Base-by-base conservation (phyloP, 2,888 invertebrate genomes). In the Gordius sp. region DNA sequence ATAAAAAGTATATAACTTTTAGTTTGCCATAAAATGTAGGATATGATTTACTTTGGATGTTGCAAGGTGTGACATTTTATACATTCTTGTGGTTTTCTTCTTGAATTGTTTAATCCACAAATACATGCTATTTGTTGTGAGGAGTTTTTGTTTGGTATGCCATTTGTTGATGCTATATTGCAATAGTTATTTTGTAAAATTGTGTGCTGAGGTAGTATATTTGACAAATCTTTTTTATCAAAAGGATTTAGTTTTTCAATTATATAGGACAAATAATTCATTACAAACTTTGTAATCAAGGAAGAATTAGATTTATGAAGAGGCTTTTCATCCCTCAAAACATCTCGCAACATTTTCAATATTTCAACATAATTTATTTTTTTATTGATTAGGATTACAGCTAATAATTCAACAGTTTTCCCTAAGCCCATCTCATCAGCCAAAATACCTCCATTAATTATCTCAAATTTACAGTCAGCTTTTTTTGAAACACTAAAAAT, bases 371-470 rank as follows among this genome's bases (percentile, higher is more conserved):
- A 23, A 28, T 63, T 61, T 13, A 60, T 59, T 26, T 69, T 63
- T 2, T 68, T 73, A 66, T 79, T 72, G 1, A 72, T 66, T 56
- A 80, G 66, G 61, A 80, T 74, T 58, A 77, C 73, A 1, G 78
- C 75, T 33, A 81, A 65, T 13, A 80, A 74, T 68, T 81, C 80
- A 0, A 81, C 77, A 0, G 81, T 81, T 71, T 81, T 81, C 0
- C 81, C 81, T 25, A 81, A 69, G 0, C 81, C 81, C 80, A 81
- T 81, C 69, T 81, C 80, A 67, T 81, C 81, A 1, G 79, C 80
- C 54, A 81, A 68, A 60, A 81, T 79, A 1, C 80, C 80, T 16
- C 80, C 79, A 1, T 72, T 74, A 66, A 59, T 8, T 33, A n/a
- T 33, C 39, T n/a, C n/a, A n/a, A n/a, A n/a, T n/a, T n/a, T n/a